Evolutionary conservation across 2,888 invertebrate species (phyloP).

Genomic region (Amphimallon solstitiale): DNA sequence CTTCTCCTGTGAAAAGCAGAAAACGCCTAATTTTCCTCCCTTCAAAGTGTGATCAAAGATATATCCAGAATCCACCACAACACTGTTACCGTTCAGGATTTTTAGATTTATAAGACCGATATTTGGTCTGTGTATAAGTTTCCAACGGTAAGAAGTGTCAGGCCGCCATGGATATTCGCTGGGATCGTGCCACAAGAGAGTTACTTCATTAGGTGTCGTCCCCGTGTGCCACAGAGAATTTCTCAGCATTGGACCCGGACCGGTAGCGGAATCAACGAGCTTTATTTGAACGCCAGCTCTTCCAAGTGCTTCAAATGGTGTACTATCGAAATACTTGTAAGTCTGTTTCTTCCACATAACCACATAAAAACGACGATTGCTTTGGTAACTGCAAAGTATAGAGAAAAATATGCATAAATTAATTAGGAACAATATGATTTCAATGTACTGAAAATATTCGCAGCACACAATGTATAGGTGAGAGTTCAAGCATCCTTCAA

Average conservation of each 20-base stretch:
- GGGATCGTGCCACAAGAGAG: slow-evolving; percentile 92
- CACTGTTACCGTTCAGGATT: slow-evolving; percentile 83
- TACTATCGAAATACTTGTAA: too few species aligned
- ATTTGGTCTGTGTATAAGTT: slow-evolving; percentile 87
- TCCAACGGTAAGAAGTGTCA: slow-evolving; percentile 92
- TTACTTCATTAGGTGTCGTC: slow-evolving; percentile 86
- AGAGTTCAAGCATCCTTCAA: too few species aligned
- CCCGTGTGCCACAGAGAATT: slow-evolving; percentile 97
- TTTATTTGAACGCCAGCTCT: slow-evolving; percentile 96
- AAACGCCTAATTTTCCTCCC: slow-evolving; percentile 94
- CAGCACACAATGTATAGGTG: too few species aligned
- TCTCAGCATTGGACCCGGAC: slow-evolving; percentile 88
- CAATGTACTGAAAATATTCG: too few species aligned
- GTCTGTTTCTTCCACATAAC: too few species aligned
- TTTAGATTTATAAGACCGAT: slow-evolving; percentile 91
- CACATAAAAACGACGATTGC: slow-evolving; percentile 90
- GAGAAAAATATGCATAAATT: too few species aligned
- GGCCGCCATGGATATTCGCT: slow-evolving; percentile 93
- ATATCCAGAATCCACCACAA: slow-evolving; percentile 93
- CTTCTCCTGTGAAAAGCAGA: slow-evolving; percentile 97
- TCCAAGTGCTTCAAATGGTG: too few species aligned
- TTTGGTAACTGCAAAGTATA: slow-evolving; percentile 83
- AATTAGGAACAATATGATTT: too few species aligned
- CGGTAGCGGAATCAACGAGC: slow-evolving; percentile 88
- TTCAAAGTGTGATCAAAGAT: slow-evolving; percentile 89